Percentiles rank a stretch among this genome's conserved stretches.
Evolutionary conservation across 2,888 invertebrate genomes (phyloP).

Genomic region (Lasioglossum malachurum): DNA sequence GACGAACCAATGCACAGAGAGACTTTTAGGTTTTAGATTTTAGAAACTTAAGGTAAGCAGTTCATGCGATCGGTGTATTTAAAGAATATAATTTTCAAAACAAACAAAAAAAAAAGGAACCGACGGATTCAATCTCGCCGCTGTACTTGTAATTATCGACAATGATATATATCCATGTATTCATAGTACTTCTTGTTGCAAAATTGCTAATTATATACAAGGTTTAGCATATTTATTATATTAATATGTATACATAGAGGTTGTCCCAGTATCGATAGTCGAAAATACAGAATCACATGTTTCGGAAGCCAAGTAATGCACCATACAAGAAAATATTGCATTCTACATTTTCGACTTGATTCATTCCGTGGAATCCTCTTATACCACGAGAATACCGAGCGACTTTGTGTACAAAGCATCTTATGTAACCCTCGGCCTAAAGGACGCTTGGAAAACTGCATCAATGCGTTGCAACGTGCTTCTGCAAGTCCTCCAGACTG

Average conservation of each 20-base stretch:
- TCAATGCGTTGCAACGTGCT: constrained; percentile 82
- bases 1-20: not conserved
- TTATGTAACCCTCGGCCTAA: not conserved
- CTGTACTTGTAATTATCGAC: not conserved
- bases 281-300: not conserved
- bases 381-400: not conserved
- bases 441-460: constrained; percentile 11
- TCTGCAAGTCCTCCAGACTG: constrained; percentile 78
- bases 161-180: not conserved
- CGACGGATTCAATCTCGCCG: not conserved
- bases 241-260: not conserved
- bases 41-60: not conserved
- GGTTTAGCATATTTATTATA: not conserved
- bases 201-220: constrained; percentile 1
- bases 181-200: not conserved
- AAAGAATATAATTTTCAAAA: not conserved
- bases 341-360: not conserved
- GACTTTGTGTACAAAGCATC: not conserved
- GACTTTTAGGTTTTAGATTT: not conserved
- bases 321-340: not conserved
- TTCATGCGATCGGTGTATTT: not conserved
- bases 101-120: not conserved
- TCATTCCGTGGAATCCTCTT: not conserved
- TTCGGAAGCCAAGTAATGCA: not conserved
- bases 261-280: not conserved